Evolutionary conservation across 2,888 invertebrate species (phyloP), one percentile per base, ranked within the genome.

Genomic region (Sthenelais limicola): DNA sequence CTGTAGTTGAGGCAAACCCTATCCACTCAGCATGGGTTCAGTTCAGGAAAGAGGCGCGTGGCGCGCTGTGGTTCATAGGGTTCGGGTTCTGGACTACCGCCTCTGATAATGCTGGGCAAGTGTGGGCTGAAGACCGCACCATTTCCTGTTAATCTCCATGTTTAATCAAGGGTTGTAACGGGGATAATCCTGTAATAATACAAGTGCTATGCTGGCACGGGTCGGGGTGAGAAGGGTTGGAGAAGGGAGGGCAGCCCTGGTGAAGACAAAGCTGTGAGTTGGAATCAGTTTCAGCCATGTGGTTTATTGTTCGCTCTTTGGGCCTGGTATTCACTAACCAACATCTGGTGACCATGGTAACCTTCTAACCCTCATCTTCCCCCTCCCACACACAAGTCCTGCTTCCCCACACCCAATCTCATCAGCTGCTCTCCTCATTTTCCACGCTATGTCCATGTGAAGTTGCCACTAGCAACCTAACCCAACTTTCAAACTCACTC

Each of bases 341-440:
- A 33, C 62, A 62, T 62, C 62, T 62, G 62, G 62, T 62, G 62
- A 38, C 62, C 62, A 62, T 33, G 62, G 62, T 24, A 62, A 62
- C 62, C 62, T 62, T 62, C 43, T n/a, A n/a, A 21, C 35, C 62
- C 62, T 43, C 30, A 28, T 54, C 32, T 56, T 26, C 52, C 24
- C 52, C 52, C 52, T n/a, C n/a, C n/a, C n/a, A n/a, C n/a, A n/a
- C n/a, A n/a, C n/a, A n/a, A n/a, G n/a, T n/a, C n/a, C n/a, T n/a
- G n/a, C n/a, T n/a, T n/a, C n/a, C n/a, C n/a, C n/a, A n/a, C n/a
- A n/a, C n/a, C n/a, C n/a, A n/a, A n/a, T n/a, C n/a, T n/a, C 26
- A 52, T 56, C 56, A 56, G 56, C 62, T 62, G 38, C 43, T 56
- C 26, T 43, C 21, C 26, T 43, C 62, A 9, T 35, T 62, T 62